A percentile compares a stretch with the other conserved stretches of the same genome.
Evolutionary conservation across 2,113 vertebrate genomes (phyloP).

Genomic region (Mungos mungo): DNA sequence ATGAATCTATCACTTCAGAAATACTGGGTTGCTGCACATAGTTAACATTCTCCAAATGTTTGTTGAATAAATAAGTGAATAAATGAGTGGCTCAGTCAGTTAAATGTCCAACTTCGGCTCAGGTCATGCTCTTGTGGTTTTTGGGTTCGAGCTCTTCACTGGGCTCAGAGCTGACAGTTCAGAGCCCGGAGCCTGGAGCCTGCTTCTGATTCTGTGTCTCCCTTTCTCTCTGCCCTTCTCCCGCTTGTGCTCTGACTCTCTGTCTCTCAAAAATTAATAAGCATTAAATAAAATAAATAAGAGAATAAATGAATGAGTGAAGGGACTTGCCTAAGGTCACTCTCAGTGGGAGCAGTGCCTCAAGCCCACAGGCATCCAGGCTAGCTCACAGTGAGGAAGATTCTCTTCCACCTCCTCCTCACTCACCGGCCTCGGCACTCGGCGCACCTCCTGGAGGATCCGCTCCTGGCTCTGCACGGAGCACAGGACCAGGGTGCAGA

Average conservation of each 20-base stretch:
- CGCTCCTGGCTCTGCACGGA: slow-evolving; percentile 74
- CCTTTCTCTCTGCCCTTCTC: no score
- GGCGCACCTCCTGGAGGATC: slow-evolving; percentile 84
- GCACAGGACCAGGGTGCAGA: slow-evolving; percentile 92
- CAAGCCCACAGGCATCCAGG: not conserved
- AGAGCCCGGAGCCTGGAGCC: no score
- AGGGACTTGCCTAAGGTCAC: not conserved
- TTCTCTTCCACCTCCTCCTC: not conserved
- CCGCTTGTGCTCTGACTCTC: no score
- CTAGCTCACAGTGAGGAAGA: not conserved
- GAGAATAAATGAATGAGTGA: not conserved
- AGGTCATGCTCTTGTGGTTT: no score
- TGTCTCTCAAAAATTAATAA: no score
- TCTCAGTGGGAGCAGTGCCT: not conserved
- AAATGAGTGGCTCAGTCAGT: not conserved
- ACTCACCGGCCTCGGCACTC: slow-evolving; percentile 91
- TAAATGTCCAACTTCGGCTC: no score
- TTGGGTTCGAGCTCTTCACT: no score
- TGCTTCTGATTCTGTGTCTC: no score
- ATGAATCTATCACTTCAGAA: not conserved
- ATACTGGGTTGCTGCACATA: not conserved
- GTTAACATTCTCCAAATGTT: not conserved
- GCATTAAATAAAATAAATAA: no score
- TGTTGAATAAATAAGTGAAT: not conserved
- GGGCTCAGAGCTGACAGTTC: no score